phyloP scores from a whole-genome alignment of 1,140 invertebrate genomes.

The Euwallacea similis region DNA sequence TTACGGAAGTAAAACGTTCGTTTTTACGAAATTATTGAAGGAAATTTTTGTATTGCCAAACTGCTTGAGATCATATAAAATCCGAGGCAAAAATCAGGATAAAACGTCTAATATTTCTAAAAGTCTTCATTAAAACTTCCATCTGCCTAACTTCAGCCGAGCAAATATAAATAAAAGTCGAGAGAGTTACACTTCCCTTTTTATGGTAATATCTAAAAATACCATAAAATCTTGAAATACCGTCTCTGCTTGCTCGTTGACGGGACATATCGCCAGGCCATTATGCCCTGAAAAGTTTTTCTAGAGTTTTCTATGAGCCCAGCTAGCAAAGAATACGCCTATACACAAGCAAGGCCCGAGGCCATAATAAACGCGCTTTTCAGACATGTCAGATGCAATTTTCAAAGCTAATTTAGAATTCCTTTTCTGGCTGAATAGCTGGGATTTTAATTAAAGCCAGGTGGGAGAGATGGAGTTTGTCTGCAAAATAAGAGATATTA shows the following conservation, averaged over 20 bases:
- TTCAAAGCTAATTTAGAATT: slow-evolving; percentile 17
- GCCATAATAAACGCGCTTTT: slow-evolving; percentile 15
- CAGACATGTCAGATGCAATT: slow-evolving; percentile 6
- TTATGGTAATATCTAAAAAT: slow-evolving; percentile 1
- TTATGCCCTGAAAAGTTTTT: slow-evolving; percentile 14
- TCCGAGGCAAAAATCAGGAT: no score
- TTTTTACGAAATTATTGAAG: no score
- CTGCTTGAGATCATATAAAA: no score
- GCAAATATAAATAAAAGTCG: no score
- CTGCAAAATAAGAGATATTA: no score
- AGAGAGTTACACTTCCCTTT: neutral
- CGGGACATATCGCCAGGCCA: neutral
- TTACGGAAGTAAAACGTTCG: no score
- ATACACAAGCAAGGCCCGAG: slow-evolving; percentile 8
- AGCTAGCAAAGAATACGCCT: neutral
- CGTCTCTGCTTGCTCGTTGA: neutral
- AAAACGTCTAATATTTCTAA: no score
- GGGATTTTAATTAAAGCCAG: slow-evolving; percentile 10
- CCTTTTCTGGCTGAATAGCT: neutral
- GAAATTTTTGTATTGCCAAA: no score
- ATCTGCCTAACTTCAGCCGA: no score
- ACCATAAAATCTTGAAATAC: neutral
- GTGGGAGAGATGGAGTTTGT: no score
- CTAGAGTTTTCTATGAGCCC: slow-evolving; percentile 1
- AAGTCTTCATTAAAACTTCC: no score